Evolutionary conservation across 2,888 invertebrate genomes (phyloP).

Genomic region (Notocelia uddmanniana): DNA sequence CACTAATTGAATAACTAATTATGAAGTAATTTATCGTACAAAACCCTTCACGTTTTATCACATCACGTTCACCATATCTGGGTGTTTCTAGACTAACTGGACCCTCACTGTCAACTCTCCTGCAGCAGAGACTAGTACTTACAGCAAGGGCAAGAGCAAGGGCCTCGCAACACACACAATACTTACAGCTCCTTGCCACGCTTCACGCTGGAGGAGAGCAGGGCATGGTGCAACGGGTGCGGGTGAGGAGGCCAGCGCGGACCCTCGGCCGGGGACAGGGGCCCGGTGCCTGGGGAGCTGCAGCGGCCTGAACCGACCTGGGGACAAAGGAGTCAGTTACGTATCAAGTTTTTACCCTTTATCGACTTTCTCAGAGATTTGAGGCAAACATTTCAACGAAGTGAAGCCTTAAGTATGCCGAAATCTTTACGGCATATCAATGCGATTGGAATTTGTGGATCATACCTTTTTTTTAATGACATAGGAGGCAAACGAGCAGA

Average conservation of each 20-base stretch:
- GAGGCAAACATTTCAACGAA: not conserved
- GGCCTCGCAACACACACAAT: constrained; percentile 32
- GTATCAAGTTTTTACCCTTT: not conserved
- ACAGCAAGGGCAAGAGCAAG: no score
- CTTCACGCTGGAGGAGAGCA: constrained; percentile 79
- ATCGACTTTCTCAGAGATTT: not conserved
- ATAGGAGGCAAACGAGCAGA: no score
- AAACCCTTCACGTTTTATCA: not conserved
- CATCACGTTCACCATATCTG: not conserved
- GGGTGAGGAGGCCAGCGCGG: constrained; percentile 81
- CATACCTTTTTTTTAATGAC: no score
- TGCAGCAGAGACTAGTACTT: no score
- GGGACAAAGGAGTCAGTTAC: constrained; percentile 12
- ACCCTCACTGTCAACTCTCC: no score
- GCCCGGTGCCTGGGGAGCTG: constrained; percentile 81
- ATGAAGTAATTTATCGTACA: not conserved
- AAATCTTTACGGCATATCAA: no score
- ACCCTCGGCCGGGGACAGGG: constrained; percentile 79
- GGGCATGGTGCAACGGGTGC: constrained; percentile 81
- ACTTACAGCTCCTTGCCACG: constrained; percentile 84
- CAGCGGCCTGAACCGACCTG: constrained; percentile 81
- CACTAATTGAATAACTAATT: constrained; percentile 5
- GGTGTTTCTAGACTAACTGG: no score
- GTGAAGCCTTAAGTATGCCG: no score
- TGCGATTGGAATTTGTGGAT: no score